These are phyloP conservation scores for Sesia bembeciformis DNA, from an alignment of 2,888 invertebrate species.

Conservation along the genomic window DNA sequence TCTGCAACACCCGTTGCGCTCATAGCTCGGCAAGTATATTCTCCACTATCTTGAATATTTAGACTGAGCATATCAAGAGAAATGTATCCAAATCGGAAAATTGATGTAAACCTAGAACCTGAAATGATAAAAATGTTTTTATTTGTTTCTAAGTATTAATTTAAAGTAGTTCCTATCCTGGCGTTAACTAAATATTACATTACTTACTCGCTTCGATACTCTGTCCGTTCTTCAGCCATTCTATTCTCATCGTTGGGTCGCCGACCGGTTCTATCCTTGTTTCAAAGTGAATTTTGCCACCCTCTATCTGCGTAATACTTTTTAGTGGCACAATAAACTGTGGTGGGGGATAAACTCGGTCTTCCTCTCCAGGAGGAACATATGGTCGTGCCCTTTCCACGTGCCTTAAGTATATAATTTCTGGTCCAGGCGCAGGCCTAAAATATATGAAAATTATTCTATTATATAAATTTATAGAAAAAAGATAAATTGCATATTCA, in stretches of 20 bases:
- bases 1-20: conserved; percentile 91
- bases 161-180: no score
- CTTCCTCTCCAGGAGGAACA: conserved; percentile 87
- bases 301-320: conserved; percentile 88
- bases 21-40: conserved; percentile 90
- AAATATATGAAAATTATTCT: conserved; percentile 12
- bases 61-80: conserved; percentile 93
- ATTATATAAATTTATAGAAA: no score
- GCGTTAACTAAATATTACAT: no score
- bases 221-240: conserved; percentile 95
- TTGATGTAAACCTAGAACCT: conserved; percentile 96
- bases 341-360: conserved; percentile 91
- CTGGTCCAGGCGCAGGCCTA: conserved; percentile 92
- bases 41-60: conserved; percentile 89
- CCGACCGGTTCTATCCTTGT: conserved; percentile 97
- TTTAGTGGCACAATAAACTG: conserved; percentile 92
- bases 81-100: conserved; percentile 98
- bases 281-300: conserved; percentile 96
- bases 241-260: conserved; percentile 96
- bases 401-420: conserved; percentile 94
- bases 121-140: conserved; percentile 15
- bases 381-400: conserved; percentile 92
- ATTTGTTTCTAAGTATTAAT: not conserved
- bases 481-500: no score
- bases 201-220: conserved; percentile 92